Evolutionary conservation across 2,797 vertebrate genomes (phyloP).

Genomic region (Spinus olivaceus): DNA sequence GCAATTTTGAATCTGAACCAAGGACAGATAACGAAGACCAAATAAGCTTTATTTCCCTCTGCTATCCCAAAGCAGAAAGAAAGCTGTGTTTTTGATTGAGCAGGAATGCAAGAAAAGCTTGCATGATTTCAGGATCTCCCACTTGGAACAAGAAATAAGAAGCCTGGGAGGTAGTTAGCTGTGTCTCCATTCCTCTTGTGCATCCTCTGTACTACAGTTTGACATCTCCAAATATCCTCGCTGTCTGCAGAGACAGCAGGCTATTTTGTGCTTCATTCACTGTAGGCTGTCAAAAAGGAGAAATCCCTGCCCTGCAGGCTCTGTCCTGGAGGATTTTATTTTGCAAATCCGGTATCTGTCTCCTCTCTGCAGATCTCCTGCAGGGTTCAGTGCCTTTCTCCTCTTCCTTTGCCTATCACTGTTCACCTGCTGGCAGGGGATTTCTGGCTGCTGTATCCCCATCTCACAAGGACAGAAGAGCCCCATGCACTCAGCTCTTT

Average conservation of each 20-base stretch:
- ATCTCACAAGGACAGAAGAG: not conserved
- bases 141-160: not conserved
- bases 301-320: constrained; percentile 31
- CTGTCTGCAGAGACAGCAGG: constrained; percentile 47
- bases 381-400: not conserved
- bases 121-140: not conserved
- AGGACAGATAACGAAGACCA: not conserved
- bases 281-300: constrained; percentile 41
- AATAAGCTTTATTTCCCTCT: constrained; percentile 6
- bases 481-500: not conserved
- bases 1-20: not conserved
- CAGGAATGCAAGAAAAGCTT: not conserved
- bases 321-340: constrained; percentile 37
- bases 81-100: not conserved
- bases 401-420: not conserved
- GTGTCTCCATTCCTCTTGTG: constrained; percentile 33
- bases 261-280: constrained; percentile 56
- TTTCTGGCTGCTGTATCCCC: not conserved
- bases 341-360: not conserved
- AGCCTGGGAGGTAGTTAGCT: constrained; percentile 35
- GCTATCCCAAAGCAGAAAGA: not conserved
- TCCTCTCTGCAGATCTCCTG: constrained; percentile 4
- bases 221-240: constrained; percentile 43
- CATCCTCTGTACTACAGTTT: constrained; percentile 19
- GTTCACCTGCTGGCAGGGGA: not conserved